Evolutionary conservation across 2,113 vertebrate genomes (phyloP).

Genomic region (Hiodon alosoides): DNA sequence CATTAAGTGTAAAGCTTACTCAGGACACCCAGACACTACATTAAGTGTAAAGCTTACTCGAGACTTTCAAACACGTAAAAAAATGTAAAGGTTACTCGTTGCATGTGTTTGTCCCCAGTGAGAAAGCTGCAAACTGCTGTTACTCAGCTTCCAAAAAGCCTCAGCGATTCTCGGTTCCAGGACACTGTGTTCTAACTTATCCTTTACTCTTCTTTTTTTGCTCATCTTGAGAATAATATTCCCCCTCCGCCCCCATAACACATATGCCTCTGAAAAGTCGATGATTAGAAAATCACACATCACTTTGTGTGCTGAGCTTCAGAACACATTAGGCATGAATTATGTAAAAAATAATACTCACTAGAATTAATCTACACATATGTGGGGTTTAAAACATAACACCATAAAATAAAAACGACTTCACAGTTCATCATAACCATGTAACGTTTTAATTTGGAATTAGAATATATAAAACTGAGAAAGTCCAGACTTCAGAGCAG

Average conservation of each 20-base stretch:
- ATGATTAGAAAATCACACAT: neutral
- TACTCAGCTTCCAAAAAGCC: neutral
- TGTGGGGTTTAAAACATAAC: neutral
- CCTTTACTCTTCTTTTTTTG: slow-evolving; percentile 7
- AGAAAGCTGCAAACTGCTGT: neutral
- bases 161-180: neutral
- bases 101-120: neutral
- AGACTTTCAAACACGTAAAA: neutral
- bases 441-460: neutral
- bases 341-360: slow-evolving; percentile 2
- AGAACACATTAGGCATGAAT: slow-evolving; percentile 7
- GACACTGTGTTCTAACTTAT: neutral
- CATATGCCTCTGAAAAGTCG: no score
- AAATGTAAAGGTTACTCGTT: neutral
- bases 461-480: neutral
- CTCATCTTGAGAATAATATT: neutral
- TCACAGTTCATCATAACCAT: neutral
- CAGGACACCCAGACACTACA: no score
- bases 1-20: neutral
- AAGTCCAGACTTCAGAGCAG: neutral
- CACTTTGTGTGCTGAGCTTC: slow-evolving; percentile 4
- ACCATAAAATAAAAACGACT: slow-evolving; percentile 5
- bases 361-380: neutral
- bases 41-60: neutral
- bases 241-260: no score